phyloP scores from a whole-genome alignment of 2,113 vertebrate species.

The Tetrao urogallus region DNA sequence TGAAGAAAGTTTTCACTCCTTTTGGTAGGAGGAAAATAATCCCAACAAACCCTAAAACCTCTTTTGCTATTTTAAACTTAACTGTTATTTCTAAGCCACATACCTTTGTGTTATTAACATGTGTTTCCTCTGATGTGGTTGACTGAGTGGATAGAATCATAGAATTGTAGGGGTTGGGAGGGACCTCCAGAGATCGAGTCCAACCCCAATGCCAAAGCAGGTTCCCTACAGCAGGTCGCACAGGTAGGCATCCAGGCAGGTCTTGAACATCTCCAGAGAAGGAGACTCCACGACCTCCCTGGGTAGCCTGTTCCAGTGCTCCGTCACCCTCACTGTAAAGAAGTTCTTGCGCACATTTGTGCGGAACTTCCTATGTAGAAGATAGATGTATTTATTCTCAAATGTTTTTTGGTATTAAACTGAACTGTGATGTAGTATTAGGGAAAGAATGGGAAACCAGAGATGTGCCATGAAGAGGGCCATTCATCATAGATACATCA shows the following conservation, averaged over 20 bases:
- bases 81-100: background rate
- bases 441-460: background rate
- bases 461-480: background rate
- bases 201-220: too few species aligned
- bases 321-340: too few species aligned
- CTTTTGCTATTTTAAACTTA: background rate
- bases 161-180: too few species aligned
- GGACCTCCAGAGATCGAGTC: too few species aligned
- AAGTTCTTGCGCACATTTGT: too few species aligned
- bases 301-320: too few species aligned
- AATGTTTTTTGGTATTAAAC: background rate
- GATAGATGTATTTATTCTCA: background rate
- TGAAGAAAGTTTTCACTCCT: background rate
- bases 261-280: too few species aligned
- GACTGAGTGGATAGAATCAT: background rate
- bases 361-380: too few species aligned
- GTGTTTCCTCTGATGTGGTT: background rate
- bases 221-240: too few species aligned
- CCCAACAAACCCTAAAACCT: background rate
- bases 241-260: too few species aligned
- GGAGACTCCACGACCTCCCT: too few species aligned
- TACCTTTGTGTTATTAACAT: background rate
- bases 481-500: background rate
- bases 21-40: background rate
- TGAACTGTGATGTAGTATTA: background rate